These are phyloP conservation scores for Cettia cetti DNA, from an alignment of 2,113 vertebrate genomes.

Conservation along the genomic window DNA sequence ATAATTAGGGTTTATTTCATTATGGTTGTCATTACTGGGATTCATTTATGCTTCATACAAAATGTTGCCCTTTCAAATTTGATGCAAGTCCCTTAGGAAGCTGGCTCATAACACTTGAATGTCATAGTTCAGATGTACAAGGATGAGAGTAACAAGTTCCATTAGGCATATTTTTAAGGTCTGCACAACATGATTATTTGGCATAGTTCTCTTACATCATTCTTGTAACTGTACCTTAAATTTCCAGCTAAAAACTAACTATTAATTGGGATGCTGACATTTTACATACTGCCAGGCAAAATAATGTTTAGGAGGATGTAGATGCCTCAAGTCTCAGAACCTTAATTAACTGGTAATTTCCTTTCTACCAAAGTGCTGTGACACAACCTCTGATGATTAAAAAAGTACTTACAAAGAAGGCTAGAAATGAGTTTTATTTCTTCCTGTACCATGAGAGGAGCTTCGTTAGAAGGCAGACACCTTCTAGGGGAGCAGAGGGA, in stretches of 20 bases:
- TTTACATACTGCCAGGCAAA: slow-evolving; percentile 5
- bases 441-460: not conserved
- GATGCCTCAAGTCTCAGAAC: not conserved
- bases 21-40: not conserved
- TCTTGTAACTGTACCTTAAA: not conserved
- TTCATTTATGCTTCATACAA: not conserved
- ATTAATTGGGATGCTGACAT: slow-evolving; percentile 35
- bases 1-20: not conserved
- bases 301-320: not conserved
- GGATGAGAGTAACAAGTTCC: not conserved
- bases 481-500: not conserved
- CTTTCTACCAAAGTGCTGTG: not conserved
- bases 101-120: not conserved
- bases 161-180: not conserved
- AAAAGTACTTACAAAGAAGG: not conserved
- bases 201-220: not conserved
- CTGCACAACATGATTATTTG: not conserved
- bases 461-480: not conserved
- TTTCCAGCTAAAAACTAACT: not conserved
- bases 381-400: not conserved
- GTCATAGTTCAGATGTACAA: not conserved
- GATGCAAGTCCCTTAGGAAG: not conserved
- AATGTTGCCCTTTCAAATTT: not conserved
- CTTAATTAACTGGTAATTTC: slow-evolving; percentile 33
- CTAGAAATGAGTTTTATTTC: not conserved